Evolutionary conservation across 2,797 vertebrate genomes (phyloP).

Genomic region (Sparidentex hasta): DNA sequence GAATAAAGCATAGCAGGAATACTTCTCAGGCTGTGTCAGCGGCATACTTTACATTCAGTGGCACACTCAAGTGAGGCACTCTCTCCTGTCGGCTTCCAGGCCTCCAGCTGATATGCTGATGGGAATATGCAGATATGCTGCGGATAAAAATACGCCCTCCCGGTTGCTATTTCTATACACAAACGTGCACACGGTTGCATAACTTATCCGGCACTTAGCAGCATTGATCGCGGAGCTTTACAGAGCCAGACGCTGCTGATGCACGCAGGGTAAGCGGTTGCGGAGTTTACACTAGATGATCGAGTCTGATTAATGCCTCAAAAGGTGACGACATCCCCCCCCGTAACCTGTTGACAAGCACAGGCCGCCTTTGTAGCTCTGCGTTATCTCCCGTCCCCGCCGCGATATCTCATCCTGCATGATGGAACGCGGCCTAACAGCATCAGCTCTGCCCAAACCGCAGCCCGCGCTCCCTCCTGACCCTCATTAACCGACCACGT

Average conservation of each 20-base stretch:
- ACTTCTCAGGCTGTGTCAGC: constrained; percentile 80
- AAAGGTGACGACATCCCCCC: constrained; percentile 50
- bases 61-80: constrained; percentile 58
- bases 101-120: constrained; percentile 68
- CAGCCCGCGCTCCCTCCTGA: constrained; percentile 73
- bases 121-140: constrained; percentile 24
- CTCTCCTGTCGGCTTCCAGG: constrained; percentile 48
- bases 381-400: constrained; percentile 60
- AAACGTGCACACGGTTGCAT: constrained; percentile 11
- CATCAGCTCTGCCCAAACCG: constrained; percentile 67
- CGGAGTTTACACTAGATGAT: constrained; percentile 28
- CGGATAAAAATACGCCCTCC: constrained; percentile 15
- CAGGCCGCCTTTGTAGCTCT: constrained; percentile 57
- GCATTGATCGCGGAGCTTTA: background rate
- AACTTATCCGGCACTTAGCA: background rate
- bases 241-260: background rate
- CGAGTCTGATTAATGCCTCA: constrained; percentile 19
- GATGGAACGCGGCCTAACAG: constrained; percentile 72
- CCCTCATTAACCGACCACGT: constrained; percentile 70
- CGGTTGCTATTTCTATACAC: constrained; percentile 21
- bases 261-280: constrained; percentile 14
- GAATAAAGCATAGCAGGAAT: constrained; percentile 84
- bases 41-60: constrained; percentile 74
- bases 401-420: constrained; percentile 40
- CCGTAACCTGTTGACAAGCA: constrained; percentile 51